Conservation (phyloP, 2,113 vertebrate genomes). For the Petroica traversi region DNA sequence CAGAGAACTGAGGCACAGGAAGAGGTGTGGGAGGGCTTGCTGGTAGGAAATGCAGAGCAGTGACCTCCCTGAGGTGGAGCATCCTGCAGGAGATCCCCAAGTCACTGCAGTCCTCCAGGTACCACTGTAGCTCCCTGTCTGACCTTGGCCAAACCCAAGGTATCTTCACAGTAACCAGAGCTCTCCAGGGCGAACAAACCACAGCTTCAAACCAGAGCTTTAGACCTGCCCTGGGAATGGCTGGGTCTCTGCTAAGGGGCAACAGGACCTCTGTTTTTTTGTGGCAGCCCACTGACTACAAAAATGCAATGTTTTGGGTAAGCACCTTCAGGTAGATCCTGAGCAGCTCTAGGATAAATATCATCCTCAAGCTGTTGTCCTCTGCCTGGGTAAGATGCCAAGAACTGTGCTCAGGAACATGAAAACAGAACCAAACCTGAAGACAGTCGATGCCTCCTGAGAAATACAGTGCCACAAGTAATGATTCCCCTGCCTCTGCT, state of each 20-base stretch:
- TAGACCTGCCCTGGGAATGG: neutral
- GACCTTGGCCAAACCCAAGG: neutral
- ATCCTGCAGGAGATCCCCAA: neutral
- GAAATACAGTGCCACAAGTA: neutral
- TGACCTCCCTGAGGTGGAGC: neutral
- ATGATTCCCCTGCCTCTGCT: neutral
- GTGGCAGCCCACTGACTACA: fast-evolving
- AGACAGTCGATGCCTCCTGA: neutral
- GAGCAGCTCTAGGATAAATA: neutral
- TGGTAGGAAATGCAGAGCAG: neutral
- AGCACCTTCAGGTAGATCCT: neutral
- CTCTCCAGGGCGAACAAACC: neutral
- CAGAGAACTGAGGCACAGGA: neutral
- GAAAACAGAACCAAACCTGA: neutral
- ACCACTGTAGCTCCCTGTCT: neutral
- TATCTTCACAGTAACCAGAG: fast-evolving
- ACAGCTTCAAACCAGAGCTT: neutral
- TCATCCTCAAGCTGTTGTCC: fast-evolving
- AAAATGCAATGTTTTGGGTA: neutral
- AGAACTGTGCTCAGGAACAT: neutral
- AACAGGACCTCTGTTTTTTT: neutral
- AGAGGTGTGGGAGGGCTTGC: neutral
- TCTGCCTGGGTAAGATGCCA: neutral
- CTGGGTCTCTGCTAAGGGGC: neutral
- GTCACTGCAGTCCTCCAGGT: neutral